Base-by-base conservation (phyloP, 2,113 vertebrate genomes). In the Embiotoca jacksoni region DNA sequence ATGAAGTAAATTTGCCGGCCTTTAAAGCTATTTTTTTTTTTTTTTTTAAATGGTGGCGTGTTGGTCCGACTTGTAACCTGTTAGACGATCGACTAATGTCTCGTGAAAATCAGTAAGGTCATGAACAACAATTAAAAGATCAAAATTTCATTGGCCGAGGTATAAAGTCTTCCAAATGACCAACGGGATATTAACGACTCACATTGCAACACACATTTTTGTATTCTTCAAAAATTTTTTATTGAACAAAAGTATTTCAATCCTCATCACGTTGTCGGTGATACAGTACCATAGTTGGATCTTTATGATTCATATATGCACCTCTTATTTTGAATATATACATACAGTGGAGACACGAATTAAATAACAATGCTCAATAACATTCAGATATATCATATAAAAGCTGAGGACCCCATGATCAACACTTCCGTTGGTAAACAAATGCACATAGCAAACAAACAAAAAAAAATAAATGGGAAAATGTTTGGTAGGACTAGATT, bases 231-330 rank as follows among this genome's bases (percentile, higher is more conserved):
- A 94, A 91, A 92, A 72, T 41, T 86, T 87, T 94, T 94, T 95
- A 95, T 94, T 94, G 93, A 94, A 94, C 94, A 93, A 94, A 94
- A 93, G 89, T 93, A 92, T 94, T 92, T 94, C 9, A 94, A 92
- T 93, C 93, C 90, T 93, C 91, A 91, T 93, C 91, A 92, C 72
- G 83, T 93, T 83, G 90, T 94, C 91, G 82, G 92, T 87, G 91
- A 88, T 92, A 92, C 92, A 94, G 93, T 95, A 94, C 92, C 93
- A 89, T 93, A 84, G 88, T 78, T 92, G 88, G 85, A 92, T 91
- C 89, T 85, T 71, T 87, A 88, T 68, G 65, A 92, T 92, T 94
- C 89, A 93, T 93, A 92, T 91, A 92, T 89, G 89, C 93, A 92
- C 87, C 88, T 89, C 85, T 91, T 85, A 91, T 80, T 90, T 84